Evolutionary conservation across 1,140 invertebrate genomes (phyloP).

Genomic region (Bombus polaris): DNA sequence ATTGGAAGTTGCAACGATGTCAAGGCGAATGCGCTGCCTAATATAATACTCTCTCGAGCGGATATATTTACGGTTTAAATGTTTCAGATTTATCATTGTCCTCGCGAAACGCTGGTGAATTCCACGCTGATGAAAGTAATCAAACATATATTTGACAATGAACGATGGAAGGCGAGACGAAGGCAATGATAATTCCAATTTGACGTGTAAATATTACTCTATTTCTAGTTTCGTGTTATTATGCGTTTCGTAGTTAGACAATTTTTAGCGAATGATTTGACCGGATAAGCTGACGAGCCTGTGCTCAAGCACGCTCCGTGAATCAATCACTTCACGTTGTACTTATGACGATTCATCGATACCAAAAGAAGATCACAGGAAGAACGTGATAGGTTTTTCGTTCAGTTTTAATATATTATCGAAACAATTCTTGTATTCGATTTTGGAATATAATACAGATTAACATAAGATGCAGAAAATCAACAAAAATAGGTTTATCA

Average conservation of each 20-base stretch:
- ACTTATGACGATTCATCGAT: slow-evolving; percentile 15
- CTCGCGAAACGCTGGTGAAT: background rate
- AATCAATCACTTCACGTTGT: slow-evolving; percentile 8
- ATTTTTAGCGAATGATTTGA: slow-evolving; percentile 14
- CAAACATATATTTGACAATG: background rate
- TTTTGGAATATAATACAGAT: background rate
- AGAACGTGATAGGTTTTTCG: background rate
- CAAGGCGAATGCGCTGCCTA: background rate
- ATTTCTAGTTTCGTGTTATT: slow-evolving; percentile 21
- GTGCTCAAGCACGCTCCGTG: background rate
- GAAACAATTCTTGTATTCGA: background rate
- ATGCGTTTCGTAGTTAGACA: slow-evolving; percentile 34
- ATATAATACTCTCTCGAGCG: background rate
- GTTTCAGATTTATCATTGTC: background rate
- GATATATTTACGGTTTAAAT: background rate
- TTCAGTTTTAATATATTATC: background rate
- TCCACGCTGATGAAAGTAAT: background rate
- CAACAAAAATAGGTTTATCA: background rate
- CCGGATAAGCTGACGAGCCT: background rate
- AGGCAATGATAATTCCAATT: background rate
- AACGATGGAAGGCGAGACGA: background rate
- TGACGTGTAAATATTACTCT: background rate
- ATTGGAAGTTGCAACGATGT: background rate
- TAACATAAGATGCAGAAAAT: background rate
- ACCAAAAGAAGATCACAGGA: background rate